Evolutionary conservation across 1,140 invertebrate species (phyloP).

Genomic region (Drosophila tani): DNA sequence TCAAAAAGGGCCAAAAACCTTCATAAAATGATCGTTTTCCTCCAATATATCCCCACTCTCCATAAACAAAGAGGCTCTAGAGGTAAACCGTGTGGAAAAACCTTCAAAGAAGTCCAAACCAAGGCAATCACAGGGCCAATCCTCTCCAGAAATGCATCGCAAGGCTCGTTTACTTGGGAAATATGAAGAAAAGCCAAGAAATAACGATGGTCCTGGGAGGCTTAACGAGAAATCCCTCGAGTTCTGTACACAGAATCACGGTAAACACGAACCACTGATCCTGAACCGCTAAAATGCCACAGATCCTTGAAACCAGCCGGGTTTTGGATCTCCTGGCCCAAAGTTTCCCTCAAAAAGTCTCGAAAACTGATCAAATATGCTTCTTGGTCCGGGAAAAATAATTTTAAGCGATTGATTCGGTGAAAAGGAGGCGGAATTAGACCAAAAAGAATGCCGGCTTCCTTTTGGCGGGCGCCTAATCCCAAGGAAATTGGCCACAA

Average conservation of each 20-base stretch:
- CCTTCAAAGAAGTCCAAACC: no score
- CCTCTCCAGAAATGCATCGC: conserved; percentile 62
- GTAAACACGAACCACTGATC: conserved; percentile 17
- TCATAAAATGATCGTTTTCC: not conserved
- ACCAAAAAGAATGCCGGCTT: conserved; percentile 3
- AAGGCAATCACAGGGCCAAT: conserved; percentile 26
- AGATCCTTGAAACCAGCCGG: conserved; percentile 26
- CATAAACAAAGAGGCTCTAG: not conserved
- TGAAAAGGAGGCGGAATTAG: conserved; percentile 12
- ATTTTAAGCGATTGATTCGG: conserved; percentile 9
- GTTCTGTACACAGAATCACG: not conserved
- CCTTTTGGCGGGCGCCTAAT: conserved; percentile 53
- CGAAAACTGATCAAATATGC: conserved; percentile 2
- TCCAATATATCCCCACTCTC: not conserved
- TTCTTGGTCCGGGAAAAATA: not conserved
- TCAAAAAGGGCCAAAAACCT: no score
- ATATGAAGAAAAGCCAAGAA: not conserved
- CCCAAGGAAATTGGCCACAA: conserved; percentile 36
- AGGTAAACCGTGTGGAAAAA: not conserved
- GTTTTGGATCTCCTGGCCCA: conserved; percentile 1
- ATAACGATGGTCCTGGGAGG: not conserved
- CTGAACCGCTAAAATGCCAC: conserved; percentile 26
- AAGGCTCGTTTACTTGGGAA: not conserved
- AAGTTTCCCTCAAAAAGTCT: conserved; percentile 16
- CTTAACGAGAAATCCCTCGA: not conserved